Base-by-base conservation (phyloP, 1,140 invertebrate genomes). In the Dinothrombium tinctorium region DNA sequence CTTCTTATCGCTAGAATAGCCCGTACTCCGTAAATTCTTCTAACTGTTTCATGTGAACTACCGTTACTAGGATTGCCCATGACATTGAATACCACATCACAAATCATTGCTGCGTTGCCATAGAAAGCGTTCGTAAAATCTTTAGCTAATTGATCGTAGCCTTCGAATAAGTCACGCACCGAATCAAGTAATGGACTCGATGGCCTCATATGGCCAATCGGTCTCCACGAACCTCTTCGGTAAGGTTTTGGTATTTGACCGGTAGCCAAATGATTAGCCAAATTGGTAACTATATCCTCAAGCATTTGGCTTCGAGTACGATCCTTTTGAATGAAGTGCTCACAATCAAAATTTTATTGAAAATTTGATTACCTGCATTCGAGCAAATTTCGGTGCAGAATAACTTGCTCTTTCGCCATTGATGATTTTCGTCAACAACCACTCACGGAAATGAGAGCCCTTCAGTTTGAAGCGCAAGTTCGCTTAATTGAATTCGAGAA, bases 351-450 rank as follows among this genome's bases (percentile, higher is more conserved):
- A 12, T 26, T 19, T 25, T 25, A 25, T 9, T 1, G 14, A 24
- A 43, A 35, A 6, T 37, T 11, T 17, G 24, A 31, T 45, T 36
- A 51, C 50, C 45, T 64, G 21, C 86, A 96, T 94, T 12, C 83
- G 82, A 33, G 80, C 79, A 62, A 96, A 96, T 62, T 95, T 95
- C 51, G 90, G 82, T 5, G 83, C 89, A 42, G 78, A 69, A 53
- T 92, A 83, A 12, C 84, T 86, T 7, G 89, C 86, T 63, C 94
- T 92, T 61, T 96, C 89, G n/a, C 82, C 89, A 63, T 96, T 96
- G 33, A 96, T 87, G 19, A 90, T 78, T 72, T 96, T 95, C 28
- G 84, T 81, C 44, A 94, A 58, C 20, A 95, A 65, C 59, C 95
- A 87, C 54, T 94, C 82, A 8, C 78, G 74, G 59, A 96, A 94